Evolutionary conservation across 2,797 vertebrate species (phyloP).

Genomic region (Sparus aurata): DNA sequence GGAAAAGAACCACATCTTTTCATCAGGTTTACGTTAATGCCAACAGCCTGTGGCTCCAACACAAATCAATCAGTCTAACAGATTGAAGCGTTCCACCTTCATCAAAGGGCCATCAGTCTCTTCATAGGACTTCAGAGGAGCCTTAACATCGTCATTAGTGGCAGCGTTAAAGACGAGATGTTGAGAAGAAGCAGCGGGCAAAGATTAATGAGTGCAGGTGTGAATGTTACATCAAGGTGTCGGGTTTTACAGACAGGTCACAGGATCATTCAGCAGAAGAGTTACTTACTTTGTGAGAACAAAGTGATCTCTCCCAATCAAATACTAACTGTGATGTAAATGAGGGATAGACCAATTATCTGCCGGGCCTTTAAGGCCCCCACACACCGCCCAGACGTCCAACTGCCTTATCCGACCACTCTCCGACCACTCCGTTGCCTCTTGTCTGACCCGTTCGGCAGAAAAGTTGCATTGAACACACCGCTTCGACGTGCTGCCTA

Average conservation of each 20-base stretch:
- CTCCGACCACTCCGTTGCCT: too few species aligned
- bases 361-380: too few species aligned
- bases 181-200: slow-evolving; percentile 16
- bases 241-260: neutral
- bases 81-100: slow-evolving; percentile 27
- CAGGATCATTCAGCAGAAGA: neutral
- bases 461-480: too few species aligned
- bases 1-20: slow-evolving; percentile 18
- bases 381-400: too few species aligned
- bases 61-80: slow-evolving; percentile 62
- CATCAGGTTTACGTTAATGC: slow-evolving; percentile 20
- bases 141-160: slow-evolving; percentile 47
- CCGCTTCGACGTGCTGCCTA: too few species aligned
- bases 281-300: too few species aligned
- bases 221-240: slow-evolving; percentile 32
- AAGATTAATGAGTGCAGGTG: slow-evolving; percentile 36
- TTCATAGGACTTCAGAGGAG: slow-evolving; percentile 51
- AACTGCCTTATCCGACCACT: too few species aligned
- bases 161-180: slow-evolving; percentile 20
- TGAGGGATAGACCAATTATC: too few species aligned
- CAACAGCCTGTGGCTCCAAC: slow-evolving; percentile 50
- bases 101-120: slow-evolving; percentile 58
- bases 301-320: too few species aligned
- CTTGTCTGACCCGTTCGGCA: too few species aligned
- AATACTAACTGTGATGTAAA: neutral